Conservation (phyloP, 2,888 invertebrate genomes). For the Scaptodrosophila latifasciaeformis region DNA sequence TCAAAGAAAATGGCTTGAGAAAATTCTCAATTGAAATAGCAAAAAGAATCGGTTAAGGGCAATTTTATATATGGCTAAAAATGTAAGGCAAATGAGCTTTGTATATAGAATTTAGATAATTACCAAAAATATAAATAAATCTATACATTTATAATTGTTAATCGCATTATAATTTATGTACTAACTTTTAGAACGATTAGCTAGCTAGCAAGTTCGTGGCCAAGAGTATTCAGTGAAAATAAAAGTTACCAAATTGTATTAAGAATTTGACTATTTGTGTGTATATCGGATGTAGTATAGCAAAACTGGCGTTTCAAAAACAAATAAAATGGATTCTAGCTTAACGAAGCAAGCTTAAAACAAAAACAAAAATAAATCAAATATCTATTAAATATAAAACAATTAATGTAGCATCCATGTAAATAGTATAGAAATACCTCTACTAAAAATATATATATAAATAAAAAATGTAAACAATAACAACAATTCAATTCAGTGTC, state of each 20-base stretch:
- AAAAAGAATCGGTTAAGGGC: slow-evolving; percentile 21
- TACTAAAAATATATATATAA: slow-evolving; percentile 21
- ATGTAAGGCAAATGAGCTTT: slow-evolving; percentile 57
- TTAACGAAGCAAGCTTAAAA: slow-evolving; percentile 17
- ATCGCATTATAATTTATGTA: background rate
- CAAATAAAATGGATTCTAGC: slow-evolving; percentile 21
- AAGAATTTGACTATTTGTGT: too few relatives aligned
- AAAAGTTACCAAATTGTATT: too few relatives aligned
- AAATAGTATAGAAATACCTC: slow-evolving; percentile 42
- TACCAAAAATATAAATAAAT: slow-evolving; percentile 10
- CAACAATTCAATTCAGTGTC: slow-evolving; percentile 62
- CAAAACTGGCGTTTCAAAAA: slow-evolving; percentile 61
- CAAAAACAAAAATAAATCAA: slow-evolving; percentile 20
- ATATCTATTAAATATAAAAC: slow-evolving; percentile 23
- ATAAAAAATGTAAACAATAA: slow-evolving; percentile 43
- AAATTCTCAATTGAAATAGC: slow-evolving; percentile 21
- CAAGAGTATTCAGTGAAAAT: too few relatives aligned
- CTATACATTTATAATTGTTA: background rate
- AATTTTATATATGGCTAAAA: slow-evolving; percentile 18
- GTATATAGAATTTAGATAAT: slow-evolving; percentile 45
- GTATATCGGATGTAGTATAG: too few relatives aligned
- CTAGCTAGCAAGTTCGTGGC: slow-evolving; percentile 26
- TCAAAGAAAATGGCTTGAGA: slow-evolving; percentile 20
- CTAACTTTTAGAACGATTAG: too few relatives aligned
- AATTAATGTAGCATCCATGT: slow-evolving; percentile 50